Base-by-base conservation (phyloP, 1,140 invertebrate species). In the Apis dorsata region DNA sequence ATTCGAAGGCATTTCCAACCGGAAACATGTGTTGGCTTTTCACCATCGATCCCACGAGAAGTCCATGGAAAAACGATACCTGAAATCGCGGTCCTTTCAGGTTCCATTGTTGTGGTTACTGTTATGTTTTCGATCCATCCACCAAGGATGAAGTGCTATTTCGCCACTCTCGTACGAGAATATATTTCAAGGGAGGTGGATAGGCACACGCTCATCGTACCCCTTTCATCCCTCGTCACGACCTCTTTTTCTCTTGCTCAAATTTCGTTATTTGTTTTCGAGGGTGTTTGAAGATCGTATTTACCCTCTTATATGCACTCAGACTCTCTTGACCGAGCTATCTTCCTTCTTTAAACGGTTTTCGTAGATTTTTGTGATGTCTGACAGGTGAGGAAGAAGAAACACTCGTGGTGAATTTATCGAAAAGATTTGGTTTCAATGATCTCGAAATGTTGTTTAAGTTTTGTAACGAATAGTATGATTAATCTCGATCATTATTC, bases 81-180 rank as follows among this genome's bases (percentile, higher is more conserved):
- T 75, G 79, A 88, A 87, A 85, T 87, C 86, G 83, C 24, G 76
- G 70, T 44, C 63, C 63, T 77, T 49, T 81, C 65, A 68, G 71
- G 70, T 75, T 76, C 85, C 86, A 88, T 88, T 87, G 85, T 88
- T 85, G 87, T 71, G 79, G 85, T 87, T 85, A 87, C 83, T 81
- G 85, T 85, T 79, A 82, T 87, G 75, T 79, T 84, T 82, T 82
- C 62, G 85, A 87, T 85, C 86, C 79, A 87, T 87, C 83, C 75
- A 85, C 11, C 66, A 65, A 34, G 79, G 83, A 87, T 86, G 85
- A 88, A 88, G 86, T 87, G 74, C 79, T 80, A 75, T 88, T 87
- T 72, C 79, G 71, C 71, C 85, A 79, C 85, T 84, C 86, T 86
- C 81, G 81, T 85, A 85, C 86, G 85, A 86, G 86, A 85, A 88